Evolutionary conservation across 2,888 invertebrate genomes (phyloP).

Genomic region (Lymantria monacha): DNA sequence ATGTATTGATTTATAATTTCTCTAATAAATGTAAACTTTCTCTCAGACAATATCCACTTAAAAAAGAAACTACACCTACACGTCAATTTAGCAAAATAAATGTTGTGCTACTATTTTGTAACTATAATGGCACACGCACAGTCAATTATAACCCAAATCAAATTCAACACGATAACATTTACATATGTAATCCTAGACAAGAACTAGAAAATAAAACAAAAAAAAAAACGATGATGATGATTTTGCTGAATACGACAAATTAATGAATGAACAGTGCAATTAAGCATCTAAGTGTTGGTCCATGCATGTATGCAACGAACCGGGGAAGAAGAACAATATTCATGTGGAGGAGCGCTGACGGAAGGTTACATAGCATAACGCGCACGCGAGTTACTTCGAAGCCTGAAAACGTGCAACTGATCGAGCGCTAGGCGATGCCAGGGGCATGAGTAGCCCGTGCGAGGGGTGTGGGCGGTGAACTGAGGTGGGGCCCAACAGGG

Average conservation of each 20-base stretch:
- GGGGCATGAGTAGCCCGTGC: constrained; percentile 27
- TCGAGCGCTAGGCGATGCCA: constrained; percentile 28
- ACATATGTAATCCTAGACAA: constrained; percentile 24
- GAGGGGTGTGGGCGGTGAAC: constrained; percentile 46
- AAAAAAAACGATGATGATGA: constrained; percentile 20
- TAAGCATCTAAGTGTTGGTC: constrained; percentile 76
- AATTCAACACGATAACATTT: constrained; percentile 19
- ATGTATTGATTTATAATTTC: too few relatives aligned
- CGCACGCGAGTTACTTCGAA: constrained; percentile 64
- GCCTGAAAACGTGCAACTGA: constrained; percentile 71
- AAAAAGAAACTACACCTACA: too few relatives aligned
- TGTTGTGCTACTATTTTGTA: too few relatives aligned
- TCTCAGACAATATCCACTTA: too few relatives aligned
- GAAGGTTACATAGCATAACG: constrained; percentile 63
- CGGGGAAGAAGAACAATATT: constrained; percentile 68
- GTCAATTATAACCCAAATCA: constrained; percentile 28
- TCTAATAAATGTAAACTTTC: too few relatives aligned
- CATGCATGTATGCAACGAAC: constrained; percentile 81
- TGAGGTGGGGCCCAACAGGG: constrained; percentile 57
- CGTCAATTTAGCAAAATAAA: too few relatives aligned
- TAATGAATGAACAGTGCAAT: constrained; percentile 65
- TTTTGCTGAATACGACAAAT: constrained; percentile 30
- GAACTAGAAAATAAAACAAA: constrained; percentile 28
- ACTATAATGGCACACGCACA: constrained; percentile 20
- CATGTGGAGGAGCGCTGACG: constrained; percentile 71